Evolutionary conservation across 1,140 invertebrate species (phyloP).

Genomic region (Macrobrachium rosenbergii): DNA sequence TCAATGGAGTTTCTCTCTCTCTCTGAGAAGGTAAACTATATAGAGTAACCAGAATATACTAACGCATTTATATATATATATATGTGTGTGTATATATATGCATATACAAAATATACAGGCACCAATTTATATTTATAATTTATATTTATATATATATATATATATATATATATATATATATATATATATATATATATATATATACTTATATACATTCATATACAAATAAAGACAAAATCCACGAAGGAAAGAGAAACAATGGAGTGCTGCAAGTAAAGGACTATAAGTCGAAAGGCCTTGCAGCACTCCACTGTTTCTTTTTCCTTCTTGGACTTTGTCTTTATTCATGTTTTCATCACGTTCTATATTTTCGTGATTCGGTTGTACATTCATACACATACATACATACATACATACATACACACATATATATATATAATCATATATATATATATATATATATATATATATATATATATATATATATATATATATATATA

Average conservation of each 20-base stretch:
- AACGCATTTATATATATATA: slow-evolving; percentile 12
- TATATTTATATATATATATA: not conserved
- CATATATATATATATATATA: slow-evolving; percentile 20
- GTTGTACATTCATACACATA: too few species aligned
- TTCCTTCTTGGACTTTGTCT: too few species aligned
- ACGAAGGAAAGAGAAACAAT: too few species aligned
- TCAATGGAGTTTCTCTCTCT: too few species aligned
- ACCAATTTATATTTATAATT: not conserved
- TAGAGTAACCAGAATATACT: not conserved
- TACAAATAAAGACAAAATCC: too few species aligned
- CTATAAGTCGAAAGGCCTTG: too few species aligned
- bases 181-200: slow-evolving; percentile 28
- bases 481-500: slow-evolving; percentile 23
- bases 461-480: slow-evolving; percentile 7
- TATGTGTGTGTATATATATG: not conserved
- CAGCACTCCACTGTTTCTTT: too few species aligned
- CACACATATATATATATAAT: not conserved
- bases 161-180: not conserved
- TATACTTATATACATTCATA: slow-evolving; percentile 21
- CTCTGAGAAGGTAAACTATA: too few species aligned
- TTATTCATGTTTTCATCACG: too few species aligned
- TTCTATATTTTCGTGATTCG: too few species aligned
- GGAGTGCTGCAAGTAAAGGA: too few species aligned
- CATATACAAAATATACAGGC: not conserved
- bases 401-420: slow-evolving; percentile 25